A percentile compares a stretch with the other conserved stretches of the same genome.
Evolutionary conservation across 2,113 vertebrate species (phyloP).

Genomic region (Nematolebias whitei): DNA sequence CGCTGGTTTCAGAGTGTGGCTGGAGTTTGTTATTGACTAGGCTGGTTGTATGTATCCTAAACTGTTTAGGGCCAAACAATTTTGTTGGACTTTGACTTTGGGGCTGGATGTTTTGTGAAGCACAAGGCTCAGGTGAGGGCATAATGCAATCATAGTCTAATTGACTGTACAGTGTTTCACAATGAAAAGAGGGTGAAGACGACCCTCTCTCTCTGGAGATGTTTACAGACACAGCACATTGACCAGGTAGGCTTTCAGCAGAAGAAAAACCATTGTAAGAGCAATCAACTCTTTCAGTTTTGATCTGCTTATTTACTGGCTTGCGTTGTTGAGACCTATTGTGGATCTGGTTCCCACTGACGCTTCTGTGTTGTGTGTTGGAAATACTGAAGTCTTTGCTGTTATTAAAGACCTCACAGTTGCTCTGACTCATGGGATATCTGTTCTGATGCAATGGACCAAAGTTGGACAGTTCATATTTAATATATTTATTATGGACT

Average conservation of each 20-base stretch:
- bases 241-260: conserved; percentile 52
- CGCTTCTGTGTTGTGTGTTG: conserved; percentile 47
- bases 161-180: conserved; percentile 52
- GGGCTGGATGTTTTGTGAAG: conserved; percentile 39
- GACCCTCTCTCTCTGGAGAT: conserved; percentile 40
- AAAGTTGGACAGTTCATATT: conserved; percentile 26
- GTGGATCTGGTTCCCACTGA: conserved; percentile 24
- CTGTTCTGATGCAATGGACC: conserved; percentile 48
- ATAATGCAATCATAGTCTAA: conserved; percentile 42
- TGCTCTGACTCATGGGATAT: conserved; percentile 33
- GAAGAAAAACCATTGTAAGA: conserved; percentile 59
- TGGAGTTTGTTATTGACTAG: conserved; percentile 9
- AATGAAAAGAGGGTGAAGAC: conserved; percentile 53
- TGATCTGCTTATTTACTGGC: conserved; percentile 19
- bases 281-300: conserved; percentile 31
- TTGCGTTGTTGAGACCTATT: conserved; percentile 39
- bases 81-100: conserved; percentile 43
- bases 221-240: conserved; percentile 29
- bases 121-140: conserved; percentile 40
- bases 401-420: conserved; percentile 24
- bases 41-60: conserved; percentile 32
- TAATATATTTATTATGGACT: conserved; percentile 29
- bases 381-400: conserved; percentile 37
- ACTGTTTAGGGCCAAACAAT: conserved; percentile 17
- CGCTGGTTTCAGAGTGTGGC: conserved; percentile 24